Evolutionary conservation across 2,797 vertebrate species (phyloP), one percentile per base, ranked within the genome.

Genomic region (Malurus splendens): DNA sequence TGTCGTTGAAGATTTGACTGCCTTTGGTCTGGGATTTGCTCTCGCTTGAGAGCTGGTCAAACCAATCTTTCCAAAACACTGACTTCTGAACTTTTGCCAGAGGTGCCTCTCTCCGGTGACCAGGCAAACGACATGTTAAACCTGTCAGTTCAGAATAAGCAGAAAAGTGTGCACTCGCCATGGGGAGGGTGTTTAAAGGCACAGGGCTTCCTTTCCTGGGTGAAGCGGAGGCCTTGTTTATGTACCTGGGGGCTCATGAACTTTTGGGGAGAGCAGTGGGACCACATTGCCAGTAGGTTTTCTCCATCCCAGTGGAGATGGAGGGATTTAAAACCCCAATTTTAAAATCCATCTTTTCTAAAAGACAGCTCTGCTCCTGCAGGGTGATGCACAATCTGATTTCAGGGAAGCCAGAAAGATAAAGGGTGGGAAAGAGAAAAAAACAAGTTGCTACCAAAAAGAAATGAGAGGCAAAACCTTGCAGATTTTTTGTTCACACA

Each of bases 31-130:
- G 91, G 93, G 87, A 95, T 95, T 96, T 90, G 57, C 84, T 87
- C 93, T 93, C 87, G 62, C 94, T 90, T 95, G 92, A 97, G 94
- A 95, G 76, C 82, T 92, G 91, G 93, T 93, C 92, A 96, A 94
- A 96, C 90, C 92, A 96, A 95, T 94, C 94, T 96, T 97, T 97
- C 95, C 94, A 93, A 94, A 96, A 96, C 94, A 96, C 93, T 95
- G 94, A 93, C 95, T 96, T 92, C 93, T 96, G 95, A 96, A 94
- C 93, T 92, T 96, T 93, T 95, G 94, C 96, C 95, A 95, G 92
- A 95, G 87, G 86, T 87, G 82, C 86, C 90, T 96, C 94, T 96
- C 94, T 96, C 94, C 67, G 36, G 92, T 96, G 94, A 87, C 86
- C 94, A 89, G 77, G 71, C 93, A 95, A 87, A 80, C 75, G 82